Evolutionary conservation across 2,797 vertebrate species (phyloP).

Genomic region (Brachyalestes nurse): DNA sequence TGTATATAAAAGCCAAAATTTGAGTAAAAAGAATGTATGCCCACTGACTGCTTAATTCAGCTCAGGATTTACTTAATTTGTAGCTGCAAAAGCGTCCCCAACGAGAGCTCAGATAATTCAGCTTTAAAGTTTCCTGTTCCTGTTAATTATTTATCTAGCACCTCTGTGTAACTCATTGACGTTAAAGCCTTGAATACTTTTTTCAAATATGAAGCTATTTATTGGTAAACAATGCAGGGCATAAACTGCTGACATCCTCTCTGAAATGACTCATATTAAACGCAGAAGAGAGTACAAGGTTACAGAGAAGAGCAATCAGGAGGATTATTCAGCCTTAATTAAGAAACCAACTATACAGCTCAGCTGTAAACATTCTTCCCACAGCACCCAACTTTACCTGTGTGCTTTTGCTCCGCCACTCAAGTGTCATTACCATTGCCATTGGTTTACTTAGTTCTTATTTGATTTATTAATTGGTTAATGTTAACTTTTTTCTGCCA

Average conservation of each 20-base stretch:
- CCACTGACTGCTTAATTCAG: conserved; percentile 28
- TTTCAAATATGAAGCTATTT: neutral
- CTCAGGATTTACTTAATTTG: conserved; percentile 17
- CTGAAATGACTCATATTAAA: conserved; percentile 1
- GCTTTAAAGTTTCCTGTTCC: conserved; percentile 17
- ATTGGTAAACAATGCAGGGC: conserved; percentile 1
- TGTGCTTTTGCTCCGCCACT: too few relatives aligned
- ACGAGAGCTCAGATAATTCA: conserved; percentile 14
- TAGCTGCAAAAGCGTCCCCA: conserved; percentile 7
- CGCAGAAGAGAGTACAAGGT: neutral
- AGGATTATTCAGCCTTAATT: neutral
- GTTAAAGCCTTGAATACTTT: conserved; percentile 1
- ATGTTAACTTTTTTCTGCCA: too few relatives aligned
- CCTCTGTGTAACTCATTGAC: neutral
- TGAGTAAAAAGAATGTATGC: conserved; percentile 14
- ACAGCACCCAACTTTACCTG: too few relatives aligned
- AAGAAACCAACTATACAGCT: neutral
- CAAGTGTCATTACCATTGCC: too few relatives aligned
- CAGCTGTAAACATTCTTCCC: too few relatives aligned
- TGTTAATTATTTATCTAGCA: conserved; percentile 35
- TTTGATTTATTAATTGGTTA: too few relatives aligned
- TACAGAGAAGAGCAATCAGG: neutral
- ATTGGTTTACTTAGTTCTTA: too few relatives aligned
- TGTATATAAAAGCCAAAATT: neutral
- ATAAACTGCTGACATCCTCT: conserved; percentile 5